Evolutionary conservation across 1,140 invertebrate genomes (phyloP).

Genomic region (Penaeus chinensis): DNA sequence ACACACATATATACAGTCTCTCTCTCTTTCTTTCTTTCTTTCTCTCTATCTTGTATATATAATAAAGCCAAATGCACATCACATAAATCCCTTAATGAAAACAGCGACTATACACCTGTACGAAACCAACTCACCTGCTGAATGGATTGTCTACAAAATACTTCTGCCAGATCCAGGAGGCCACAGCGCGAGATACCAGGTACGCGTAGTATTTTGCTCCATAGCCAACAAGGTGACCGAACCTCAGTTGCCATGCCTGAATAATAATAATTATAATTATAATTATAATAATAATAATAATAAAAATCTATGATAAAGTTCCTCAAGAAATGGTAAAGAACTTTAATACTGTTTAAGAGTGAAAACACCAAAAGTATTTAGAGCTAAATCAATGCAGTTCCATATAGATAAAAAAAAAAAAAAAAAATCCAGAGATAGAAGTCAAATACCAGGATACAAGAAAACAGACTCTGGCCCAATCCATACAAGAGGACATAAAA

Average conservation of each 20-base stretch:
- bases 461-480: no score
- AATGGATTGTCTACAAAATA: conserved; percentile 89
- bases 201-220: conserved; percentile 99
- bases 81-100: not conserved
- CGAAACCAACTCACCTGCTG: conserved; percentile 67
- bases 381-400: no score
- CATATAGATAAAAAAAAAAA: no score
- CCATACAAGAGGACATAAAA: not conserved
- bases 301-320: no score
- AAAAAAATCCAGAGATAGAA: no score
- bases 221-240: conserved; percentile 97
- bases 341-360: no score
- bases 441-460: no score
- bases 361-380: no score
- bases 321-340: no score
- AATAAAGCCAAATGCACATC: not conserved
- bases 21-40: no score
- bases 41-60: no score
- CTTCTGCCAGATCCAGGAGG: conserved; percentile 92
- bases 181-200: conserved; percentile 91
- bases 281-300: not conserved
- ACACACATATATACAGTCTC: no score
- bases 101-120: not conserved
- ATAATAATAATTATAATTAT: not conserved
- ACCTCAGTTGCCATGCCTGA: conserved; percentile 91